Evolutionary conservation across 1,140 invertebrate genomes (phyloP), one percentile per base, ranked within the genome.

Genomic region (Drosophila sulfurigaster): DNA sequence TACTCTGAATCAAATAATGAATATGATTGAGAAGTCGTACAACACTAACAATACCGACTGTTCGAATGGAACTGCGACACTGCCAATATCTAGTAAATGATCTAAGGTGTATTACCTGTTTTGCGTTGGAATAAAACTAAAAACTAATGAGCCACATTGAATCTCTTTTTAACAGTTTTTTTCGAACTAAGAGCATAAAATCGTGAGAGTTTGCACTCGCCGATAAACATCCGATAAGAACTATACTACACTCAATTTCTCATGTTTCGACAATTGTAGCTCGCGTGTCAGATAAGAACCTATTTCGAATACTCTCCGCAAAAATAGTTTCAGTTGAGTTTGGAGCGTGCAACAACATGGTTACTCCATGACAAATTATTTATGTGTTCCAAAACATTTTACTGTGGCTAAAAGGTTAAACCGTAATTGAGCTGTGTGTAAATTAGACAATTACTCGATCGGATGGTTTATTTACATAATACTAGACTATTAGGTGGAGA

Each of bases 141-240:
- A 43, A 20, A 11, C 6, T 25, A 51, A 38, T 16, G 56, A 51
- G 41, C 20, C 45, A 41, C 15, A 41, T n/a, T 13, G 4, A 46
- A 52, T 28, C 35, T 8, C 35, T 54, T 16, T 54, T 20, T 13
- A 20, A 41, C 7, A 30, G 5, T 38, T 30, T 43, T 43, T 54
- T 45, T 43, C 35, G 20, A 41, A 54, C 13, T 35, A 35, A 54
- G 51, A 54, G 51, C n/a, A 13, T 10, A 25, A 5, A 28, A 10
- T n/a, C 41, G 41, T 13, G 13, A 43, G 41, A 43, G 41, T 43
- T 43, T 11, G 5, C 38, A 62, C 48, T 59, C 15, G 41, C 35
- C 54, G 35, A 72, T 43, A 43, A 58, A 48, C 11, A 15, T 28
- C 10, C 13, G 60, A 72, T 72, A 72, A 70, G 69, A 38, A 30